A percentile compares a stretch with the other conserved stretches of the same genome.
Conservation (phyloP, 2,888 invertebrate genomes). For the Cephus pulcher region DNA sequence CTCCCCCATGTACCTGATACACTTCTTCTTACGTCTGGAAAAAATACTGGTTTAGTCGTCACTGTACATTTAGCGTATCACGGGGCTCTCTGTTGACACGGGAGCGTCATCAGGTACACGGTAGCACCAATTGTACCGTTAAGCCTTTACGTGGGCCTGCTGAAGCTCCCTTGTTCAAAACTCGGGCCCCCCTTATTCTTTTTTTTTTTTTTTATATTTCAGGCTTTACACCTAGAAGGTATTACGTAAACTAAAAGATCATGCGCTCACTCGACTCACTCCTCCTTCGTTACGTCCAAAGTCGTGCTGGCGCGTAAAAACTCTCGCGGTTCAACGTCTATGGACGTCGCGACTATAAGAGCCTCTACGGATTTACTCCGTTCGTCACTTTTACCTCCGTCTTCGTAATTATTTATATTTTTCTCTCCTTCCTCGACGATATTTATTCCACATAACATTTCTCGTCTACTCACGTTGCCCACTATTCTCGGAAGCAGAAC, state of each 20-base stretch:
- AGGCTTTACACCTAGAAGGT: conserved; percentile 39
- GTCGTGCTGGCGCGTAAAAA: conserved; percentile 26
- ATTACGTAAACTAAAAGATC: conserved; percentile 45
- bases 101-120: not conserved
- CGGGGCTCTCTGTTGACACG: not conserved
- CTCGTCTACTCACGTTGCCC: not conserved
- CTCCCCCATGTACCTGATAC: conserved; percentile 94
- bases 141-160: not conserved
- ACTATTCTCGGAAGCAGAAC: not conserved
- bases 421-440: not conserved
- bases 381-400: not conserved
- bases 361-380: not conserved
- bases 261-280: conserved; percentile 49
- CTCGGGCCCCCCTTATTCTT: not conserved
- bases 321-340: conserved; percentile 11
- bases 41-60: conserved; percentile 19
- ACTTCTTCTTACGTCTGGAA: conserved; percentile 95
- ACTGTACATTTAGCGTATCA: not conserved
- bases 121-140: not conserved
- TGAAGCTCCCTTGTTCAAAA: not conserved
- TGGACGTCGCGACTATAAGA: not conserved
- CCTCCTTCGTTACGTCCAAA: conserved; percentile 28
- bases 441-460: not conserved
- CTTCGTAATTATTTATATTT: not conserved
- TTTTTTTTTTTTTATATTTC: not conserved